Evolutionary conservation across 2,797 vertebrate genomes (phyloP), one percentile per base, ranked within the genome.

Genomic region (Syngnathus rostellatus): DNA sequence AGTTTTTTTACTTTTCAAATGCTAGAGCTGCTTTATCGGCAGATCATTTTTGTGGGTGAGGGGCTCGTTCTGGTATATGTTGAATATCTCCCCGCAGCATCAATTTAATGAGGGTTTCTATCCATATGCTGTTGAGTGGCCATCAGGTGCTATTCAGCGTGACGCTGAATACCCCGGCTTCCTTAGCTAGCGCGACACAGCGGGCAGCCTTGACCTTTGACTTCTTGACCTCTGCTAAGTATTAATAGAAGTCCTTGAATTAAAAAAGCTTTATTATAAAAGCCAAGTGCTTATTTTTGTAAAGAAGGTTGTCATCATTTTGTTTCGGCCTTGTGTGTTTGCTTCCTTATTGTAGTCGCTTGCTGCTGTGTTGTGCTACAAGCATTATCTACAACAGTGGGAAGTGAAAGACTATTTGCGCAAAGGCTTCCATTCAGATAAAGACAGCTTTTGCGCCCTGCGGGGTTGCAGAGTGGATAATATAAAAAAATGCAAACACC

Each of bases 91-190:
- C 76, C 70, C 64, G 77, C 72, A 84, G 81, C 67, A 78, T 72
- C 66, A 55, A 70, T 80, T 80, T 85, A 83, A 83, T 85, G 76
- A 84, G 80, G 68, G 68, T 57, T 76, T 72, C 62, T 73, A 67
- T 72, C 55, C 71, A 69, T 60, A 60, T 23, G 61, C 63, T 62
- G 58, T 64, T 70, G 61, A 70, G 37, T 40, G 59, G 70, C 51
- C 63, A 53, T 38, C 31, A 12, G 48, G 48, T 64, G 19, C 63
- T 39, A 38, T 54, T 64, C 48, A 21, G 50, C 63, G 14, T 38
- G 37, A 40, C 17, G 19, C 63, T n/a, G 23, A 19, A 50, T 40
- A 16, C 46, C 31, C 19, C 46, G 40, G 16, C 40, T n/a, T 38
- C 39, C 53, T 25, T 48, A 8, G 17, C 31, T 37, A 10, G 17